phyloP scores from a whole-genome alignment of 2,888 invertebrate genomes.

The Drosophila limbata region DNA sequence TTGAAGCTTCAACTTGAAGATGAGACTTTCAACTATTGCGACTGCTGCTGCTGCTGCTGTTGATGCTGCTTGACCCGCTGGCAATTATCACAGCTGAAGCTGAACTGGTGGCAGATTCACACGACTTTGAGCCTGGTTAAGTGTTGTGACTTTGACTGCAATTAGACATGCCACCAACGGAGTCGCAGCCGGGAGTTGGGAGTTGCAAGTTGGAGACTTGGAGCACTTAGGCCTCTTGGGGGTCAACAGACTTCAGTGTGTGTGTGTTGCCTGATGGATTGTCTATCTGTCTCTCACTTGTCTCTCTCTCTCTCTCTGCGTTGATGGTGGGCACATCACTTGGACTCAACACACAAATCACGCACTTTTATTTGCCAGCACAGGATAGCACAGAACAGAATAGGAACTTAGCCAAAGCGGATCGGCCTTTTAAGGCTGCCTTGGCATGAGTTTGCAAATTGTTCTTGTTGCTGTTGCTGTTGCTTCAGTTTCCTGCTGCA shows the following conservation, averaged over 20 bases:
- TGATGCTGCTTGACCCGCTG: slow-evolving; percentile 64
- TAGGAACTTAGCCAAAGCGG: slow-evolving; percentile 11
- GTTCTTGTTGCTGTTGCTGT: slow-evolving; percentile 53
- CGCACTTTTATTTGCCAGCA: slow-evolving; percentile 69
- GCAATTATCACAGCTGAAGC: slow-evolving; percentile 63
- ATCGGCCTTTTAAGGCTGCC: slow-evolving; percentile 77
- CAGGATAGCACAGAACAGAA: not conserved
- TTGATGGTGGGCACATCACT: slow-evolving; percentile 71
- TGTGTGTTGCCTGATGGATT: slow-evolving; percentile 73
- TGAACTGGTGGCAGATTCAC: slow-evolving; percentile 63
- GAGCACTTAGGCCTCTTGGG: slow-evolving; percentile 37
- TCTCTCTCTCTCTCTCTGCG: slow-evolving; percentile 17
- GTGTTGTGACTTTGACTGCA: slow-evolving; percentile 67
- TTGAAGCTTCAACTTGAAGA: slow-evolving; percentile 32
- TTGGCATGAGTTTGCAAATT: slow-evolving; percentile 78
- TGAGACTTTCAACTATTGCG: slow-evolving; percentile 38
- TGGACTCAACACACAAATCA: slow-evolving; percentile 67
- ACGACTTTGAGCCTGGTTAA: slow-evolving; percentile 49
- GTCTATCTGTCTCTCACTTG: slow-evolving; percentile 46
- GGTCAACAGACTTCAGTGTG: slow-evolving; percentile 72
- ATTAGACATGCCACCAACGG: slow-evolving; percentile 71
- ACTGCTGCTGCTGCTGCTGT: slow-evolving; percentile 35
- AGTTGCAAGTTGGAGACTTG: not conserved
- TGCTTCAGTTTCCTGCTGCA: slow-evolving; percentile 72
- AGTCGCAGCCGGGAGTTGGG: slow-evolving; percentile 25